Percentiles rank a stretch among this genome's conserved stretches.
Evolutionary conservation across 2,888 invertebrate species (phyloP).

Genomic region (Ormyrus labotus): DNA sequence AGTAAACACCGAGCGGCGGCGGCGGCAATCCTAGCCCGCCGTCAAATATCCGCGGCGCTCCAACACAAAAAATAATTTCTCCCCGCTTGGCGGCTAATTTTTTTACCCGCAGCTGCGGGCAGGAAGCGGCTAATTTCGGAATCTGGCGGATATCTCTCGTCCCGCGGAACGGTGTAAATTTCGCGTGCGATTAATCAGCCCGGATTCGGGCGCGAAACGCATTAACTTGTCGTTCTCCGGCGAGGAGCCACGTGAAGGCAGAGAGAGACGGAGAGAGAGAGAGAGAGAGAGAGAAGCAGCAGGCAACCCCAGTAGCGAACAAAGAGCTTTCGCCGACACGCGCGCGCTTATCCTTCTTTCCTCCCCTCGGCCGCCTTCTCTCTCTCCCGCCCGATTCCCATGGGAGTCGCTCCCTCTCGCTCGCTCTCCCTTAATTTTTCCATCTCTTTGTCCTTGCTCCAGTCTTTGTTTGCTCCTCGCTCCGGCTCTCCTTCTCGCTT

Average conservation of each 20-base stretch:
- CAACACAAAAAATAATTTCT: too few relatives aligned
- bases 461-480: slow-evolving; percentile 46
- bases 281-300: slow-evolving; percentile 4
- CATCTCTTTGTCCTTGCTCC: slow-evolving; percentile 54
- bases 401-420: slow-evolving; percentile 22
- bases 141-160: too few relatives aligned
- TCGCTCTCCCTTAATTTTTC: slow-evolving; percentile 53
- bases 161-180: too few relatives aligned
- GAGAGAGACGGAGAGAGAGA: slow-evolving; percentile 13
- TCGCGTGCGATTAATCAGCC: too few relatives aligned
- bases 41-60: too few relatives aligned
- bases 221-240: too few relatives aligned
- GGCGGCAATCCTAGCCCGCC: too few relatives aligned
- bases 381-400: slow-evolving; percentile 26
- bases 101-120: not conserved
- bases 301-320: slow-evolving; percentile 36
- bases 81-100: too few relatives aligned
- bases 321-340: slow-evolving; percentile 54
- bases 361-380: slow-evolving; percentile 29
- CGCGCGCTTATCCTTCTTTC: slow-evolving; percentile 48
- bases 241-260: not conserved
- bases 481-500: slow-evolving; percentile 39
- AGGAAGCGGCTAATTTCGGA: too few relatives aligned
- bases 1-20: not conserved
- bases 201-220: too few relatives aligned